These are phyloP conservation scores for Eupelmus urozonus DNA, from an alignment of 2,888 invertebrate species.

Conservation along the genomic window DNA sequence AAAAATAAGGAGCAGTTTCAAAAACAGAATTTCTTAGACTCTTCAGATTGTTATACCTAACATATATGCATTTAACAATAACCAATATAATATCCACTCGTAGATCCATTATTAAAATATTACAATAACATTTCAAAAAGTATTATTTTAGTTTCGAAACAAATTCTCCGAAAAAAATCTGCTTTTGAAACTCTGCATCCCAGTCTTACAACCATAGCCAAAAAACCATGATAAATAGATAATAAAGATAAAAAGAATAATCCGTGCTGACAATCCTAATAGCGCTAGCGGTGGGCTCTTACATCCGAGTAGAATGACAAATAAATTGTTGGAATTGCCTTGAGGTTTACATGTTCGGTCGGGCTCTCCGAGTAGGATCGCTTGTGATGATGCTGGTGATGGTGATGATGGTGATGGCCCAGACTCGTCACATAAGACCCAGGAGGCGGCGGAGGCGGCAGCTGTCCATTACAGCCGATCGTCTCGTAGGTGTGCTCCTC, in stretches of 20 bases:
- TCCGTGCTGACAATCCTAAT: constrained; percentile 39
- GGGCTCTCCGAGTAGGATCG: constrained; percentile 72
- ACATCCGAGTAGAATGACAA: constrained; percentile 58
- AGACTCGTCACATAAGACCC: constrained; percentile 7
- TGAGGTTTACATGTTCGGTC: constrained; percentile 75
- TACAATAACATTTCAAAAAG: too few species aligned
- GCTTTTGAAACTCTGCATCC: neutral
- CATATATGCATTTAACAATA: too few species aligned
- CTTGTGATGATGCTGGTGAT: constrained; percentile 13
- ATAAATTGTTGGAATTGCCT: constrained; percentile 67
- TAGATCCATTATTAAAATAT: too few species aligned
- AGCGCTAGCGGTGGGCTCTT: constrained; percentile 54
- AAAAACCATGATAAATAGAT: neutral
- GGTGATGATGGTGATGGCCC: too few species aligned
- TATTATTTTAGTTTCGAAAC: too few species aligned
- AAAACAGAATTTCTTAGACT: neutral
- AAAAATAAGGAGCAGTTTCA: neutral
- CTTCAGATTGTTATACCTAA: too few species aligned
- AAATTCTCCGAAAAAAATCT: neutral
- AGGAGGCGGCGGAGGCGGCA: constrained; percentile 29
- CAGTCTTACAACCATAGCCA: neutral
- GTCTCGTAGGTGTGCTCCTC: constrained; percentile 76
- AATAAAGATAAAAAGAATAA: constrained; percentile 1
- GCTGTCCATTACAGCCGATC: constrained; percentile 63
- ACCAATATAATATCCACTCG: too few species aligned